Evolutionary conservation across 2,797 vertebrate genomes (phyloP).

Genomic region (Myripristis jacobus): DNA sequence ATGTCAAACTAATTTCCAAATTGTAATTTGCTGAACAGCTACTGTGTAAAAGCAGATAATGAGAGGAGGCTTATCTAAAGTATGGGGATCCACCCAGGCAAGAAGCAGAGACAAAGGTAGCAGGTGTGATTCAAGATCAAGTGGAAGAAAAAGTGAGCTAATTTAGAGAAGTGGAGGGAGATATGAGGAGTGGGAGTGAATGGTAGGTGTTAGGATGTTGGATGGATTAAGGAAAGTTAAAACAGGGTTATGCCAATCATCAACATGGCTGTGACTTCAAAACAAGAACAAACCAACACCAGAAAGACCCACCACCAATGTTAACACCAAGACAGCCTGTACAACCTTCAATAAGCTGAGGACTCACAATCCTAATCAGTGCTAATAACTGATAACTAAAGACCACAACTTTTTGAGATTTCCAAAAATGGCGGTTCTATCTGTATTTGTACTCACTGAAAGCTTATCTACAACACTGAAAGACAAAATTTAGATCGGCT

Average conservation of each 20-base stretch:
- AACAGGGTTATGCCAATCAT: slow-evolving; percentile 61
- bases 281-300: slow-evolving; percentile 45
- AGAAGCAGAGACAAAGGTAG: slow-evolving; percentile 24
- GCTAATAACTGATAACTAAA: neutral
- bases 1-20: slow-evolving; percentile 32
- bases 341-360: slow-evolving; percentile 3
- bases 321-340: slow-evolving; percentile 56
- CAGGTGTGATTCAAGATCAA: slow-evolving; percentile 55
- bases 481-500: no score
- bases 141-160: slow-evolving; percentile 23
- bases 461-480: neutral
- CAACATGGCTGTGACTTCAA: slow-evolving; percentile 36
- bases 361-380: slow-evolving; percentile 1
- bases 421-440: neutral
- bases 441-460: neutral
- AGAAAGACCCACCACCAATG: slow-evolving; percentile 61
- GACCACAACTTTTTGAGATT: neutral
- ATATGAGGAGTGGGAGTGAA: slow-evolving; percentile 29
- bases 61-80: slow-evolving; percentile 57
- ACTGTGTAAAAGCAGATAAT: slow-evolving; percentile 16
- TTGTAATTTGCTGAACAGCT: slow-evolving; percentile 8
- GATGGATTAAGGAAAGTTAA: slow-evolving; percentile 1
- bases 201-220: slow-evolving; percentile 16
- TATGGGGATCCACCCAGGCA: slow-evolving; percentile 42
- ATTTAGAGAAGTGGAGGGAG: slow-evolving; percentile 16